These are phyloP conservation scores for Malaclemys terrapin DNA, from an alignment of 2,113 vertebrate species.

Conservation along the genomic window DNA sequence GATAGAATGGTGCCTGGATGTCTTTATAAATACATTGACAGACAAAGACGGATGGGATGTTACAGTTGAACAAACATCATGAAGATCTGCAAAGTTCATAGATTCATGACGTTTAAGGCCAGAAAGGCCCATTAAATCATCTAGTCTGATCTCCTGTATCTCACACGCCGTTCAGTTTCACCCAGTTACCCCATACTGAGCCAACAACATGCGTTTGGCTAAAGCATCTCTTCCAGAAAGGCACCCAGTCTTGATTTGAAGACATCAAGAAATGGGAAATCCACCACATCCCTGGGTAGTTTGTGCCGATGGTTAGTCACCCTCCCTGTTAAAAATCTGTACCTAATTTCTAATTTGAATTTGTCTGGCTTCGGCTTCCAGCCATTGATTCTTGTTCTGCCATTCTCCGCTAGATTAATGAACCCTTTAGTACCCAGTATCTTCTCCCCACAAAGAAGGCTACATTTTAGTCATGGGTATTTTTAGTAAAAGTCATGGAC, in stretches of 20 bases:
- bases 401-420: neutral
- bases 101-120: neutral
- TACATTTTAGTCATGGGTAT: no score
- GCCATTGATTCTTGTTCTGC: neutral
- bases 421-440: neutral
- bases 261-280: neutral
- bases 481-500: no score
- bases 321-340: fast-evolving
- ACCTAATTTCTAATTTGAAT: fast-evolving
- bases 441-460: neutral
- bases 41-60: fast-evolving
- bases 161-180: neutral
- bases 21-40: neutral
- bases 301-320: neutral
- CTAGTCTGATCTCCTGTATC: fast-evolving
- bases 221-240: neutral
- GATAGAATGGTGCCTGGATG: neutral
- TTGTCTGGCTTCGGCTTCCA: neutral
- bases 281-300: neutral
- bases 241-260: neutral
- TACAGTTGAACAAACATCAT: neutral
- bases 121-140: neutral
- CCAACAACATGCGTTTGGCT: fast-evolving
- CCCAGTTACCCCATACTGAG: neutral
- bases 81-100: neutral